A percentile compares a stretch with the other conserved stretches of the same genome.
Conservation (phyloP, 2,113 vertebrate genomes). For the Seriola rivoliana region DNA sequence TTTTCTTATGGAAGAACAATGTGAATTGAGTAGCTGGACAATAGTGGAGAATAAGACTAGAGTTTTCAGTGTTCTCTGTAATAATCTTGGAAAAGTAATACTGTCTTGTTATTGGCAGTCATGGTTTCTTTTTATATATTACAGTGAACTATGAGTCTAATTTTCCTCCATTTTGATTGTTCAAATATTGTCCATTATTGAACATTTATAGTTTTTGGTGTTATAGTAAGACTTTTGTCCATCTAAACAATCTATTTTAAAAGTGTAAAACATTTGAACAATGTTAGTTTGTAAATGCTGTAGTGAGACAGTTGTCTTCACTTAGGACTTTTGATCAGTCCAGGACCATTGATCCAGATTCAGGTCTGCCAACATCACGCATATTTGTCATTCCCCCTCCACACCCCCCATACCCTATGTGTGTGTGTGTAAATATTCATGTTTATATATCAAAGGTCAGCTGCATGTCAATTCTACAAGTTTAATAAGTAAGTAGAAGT, state of each 20-base stretch:
- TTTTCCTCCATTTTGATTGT: not conserved
- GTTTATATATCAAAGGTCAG: constrained; percentile 11
- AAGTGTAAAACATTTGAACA: not conserved
- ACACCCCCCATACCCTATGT: no score
- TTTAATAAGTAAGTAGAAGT: not conserved
- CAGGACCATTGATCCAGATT: not conserved
- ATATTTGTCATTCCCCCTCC: no score
- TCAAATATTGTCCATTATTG: not conserved
- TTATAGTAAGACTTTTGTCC: not conserved
- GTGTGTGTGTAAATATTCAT: not conserved
- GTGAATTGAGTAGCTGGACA: no score
- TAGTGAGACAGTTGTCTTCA: not conserved
- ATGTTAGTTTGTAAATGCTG: not conserved
- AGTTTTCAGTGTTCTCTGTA: no score
- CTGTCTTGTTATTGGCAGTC: no score
- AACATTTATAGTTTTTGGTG: not conserved
- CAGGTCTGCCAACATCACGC: not conserved
- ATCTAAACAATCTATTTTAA: no score
- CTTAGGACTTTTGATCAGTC: constrained; percentile 16
- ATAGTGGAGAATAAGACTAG: no score
- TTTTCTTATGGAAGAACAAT: no score
- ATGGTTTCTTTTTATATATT: no score
- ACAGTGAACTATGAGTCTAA: no score
- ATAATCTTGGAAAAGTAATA: no score
- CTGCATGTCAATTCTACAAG: not conserved